phyloP scores from a whole-genome alignment of 2,888 invertebrate species.

The Acanthoscelides obtectus region DNA sequence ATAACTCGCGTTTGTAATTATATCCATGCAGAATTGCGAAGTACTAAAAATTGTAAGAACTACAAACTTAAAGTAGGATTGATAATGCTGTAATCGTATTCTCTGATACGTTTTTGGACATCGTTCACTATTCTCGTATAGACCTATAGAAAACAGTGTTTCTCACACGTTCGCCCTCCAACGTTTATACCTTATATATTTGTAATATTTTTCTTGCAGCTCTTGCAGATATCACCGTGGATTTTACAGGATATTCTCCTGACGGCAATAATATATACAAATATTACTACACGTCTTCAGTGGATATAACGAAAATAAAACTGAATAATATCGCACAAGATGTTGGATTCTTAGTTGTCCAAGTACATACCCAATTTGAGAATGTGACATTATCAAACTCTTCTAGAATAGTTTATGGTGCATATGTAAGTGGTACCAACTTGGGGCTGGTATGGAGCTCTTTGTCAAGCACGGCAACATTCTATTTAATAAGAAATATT shows the following conservation, averaged over 20 bases:
- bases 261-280: conserved; percentile 27
- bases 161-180: no score
- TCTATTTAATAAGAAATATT: conserved; percentile 21
- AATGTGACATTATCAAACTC: conserved; percentile 55
- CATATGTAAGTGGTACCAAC: conserved; percentile 55
- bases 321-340: conserved; percentile 47
- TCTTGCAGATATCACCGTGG: conserved; percentile 2
- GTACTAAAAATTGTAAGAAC: no score
- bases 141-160: no score
- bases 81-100: no score
- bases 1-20: no score
- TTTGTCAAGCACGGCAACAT: conserved; percentile 11
- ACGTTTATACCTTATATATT: no score
- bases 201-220: background rate
- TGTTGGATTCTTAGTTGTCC: conserved; percentile 57
- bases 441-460: conserved; percentile 51
- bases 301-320: conserved; percentile 31
- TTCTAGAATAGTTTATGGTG: conserved; percentile 29
- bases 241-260: conserved; percentile 4
- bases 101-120: no score
- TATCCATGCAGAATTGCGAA: no score
- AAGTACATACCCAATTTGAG: conserved; percentile 59
- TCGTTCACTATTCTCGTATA: no score
- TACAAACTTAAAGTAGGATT: no score
- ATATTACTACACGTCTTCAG: conserved; percentile 25